A percentile compares a stretch with the other conserved stretches of the same genome.
Conservation (phyloP, 2,888 invertebrate genomes). For the Erebia aethiops region DNA sequence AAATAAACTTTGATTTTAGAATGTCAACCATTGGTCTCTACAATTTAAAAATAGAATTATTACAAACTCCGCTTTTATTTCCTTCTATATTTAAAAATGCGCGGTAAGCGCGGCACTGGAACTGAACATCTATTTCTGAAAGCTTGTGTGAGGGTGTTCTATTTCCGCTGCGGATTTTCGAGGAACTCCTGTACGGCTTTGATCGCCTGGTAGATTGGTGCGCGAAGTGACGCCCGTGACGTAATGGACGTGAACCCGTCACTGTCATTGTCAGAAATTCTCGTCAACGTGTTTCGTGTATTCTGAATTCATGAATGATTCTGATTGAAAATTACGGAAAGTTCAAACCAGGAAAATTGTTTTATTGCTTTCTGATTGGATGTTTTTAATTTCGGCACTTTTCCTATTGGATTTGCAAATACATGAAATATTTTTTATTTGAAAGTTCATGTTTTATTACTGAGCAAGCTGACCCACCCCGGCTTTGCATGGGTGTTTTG, state of each 20-base stretch:
- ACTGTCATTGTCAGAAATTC: slow-evolving; percentile 21
- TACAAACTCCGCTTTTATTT: neutral
- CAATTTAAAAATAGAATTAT: too few species aligned
- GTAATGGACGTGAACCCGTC: slow-evolving; percentile 66
- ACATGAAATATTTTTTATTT: neutral
- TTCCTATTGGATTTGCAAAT: neutral
- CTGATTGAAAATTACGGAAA: slow-evolving; percentile 5
- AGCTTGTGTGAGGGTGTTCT: slow-evolving; percentile 66
- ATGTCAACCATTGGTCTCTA: too few species aligned
- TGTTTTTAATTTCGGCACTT: neutral
- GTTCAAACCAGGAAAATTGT: neutral
- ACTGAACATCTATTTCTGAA: slow-evolving; percentile 58
- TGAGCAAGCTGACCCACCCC: too few species aligned
- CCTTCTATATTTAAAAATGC: slow-evolving; percentile 31
- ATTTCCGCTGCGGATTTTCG: slow-evolving; percentile 66
- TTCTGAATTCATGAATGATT: neutral
- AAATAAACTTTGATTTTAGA: too few species aligned
- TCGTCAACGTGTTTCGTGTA: slow-evolving; percentile 21
- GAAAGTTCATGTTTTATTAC: too few species aligned
- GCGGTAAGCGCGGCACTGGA: slow-evolving; percentile 21
- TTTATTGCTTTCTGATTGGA: neutral
- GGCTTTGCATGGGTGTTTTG: too few species aligned
- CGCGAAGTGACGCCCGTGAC: slow-evolving; percentile 62
- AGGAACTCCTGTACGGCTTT: slow-evolving; percentile 54
- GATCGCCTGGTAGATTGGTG: slow-evolving; percentile 66